Conservation (phyloP, 2,888 invertebrate genomes). For the Tiliacea citrago region DNA sequence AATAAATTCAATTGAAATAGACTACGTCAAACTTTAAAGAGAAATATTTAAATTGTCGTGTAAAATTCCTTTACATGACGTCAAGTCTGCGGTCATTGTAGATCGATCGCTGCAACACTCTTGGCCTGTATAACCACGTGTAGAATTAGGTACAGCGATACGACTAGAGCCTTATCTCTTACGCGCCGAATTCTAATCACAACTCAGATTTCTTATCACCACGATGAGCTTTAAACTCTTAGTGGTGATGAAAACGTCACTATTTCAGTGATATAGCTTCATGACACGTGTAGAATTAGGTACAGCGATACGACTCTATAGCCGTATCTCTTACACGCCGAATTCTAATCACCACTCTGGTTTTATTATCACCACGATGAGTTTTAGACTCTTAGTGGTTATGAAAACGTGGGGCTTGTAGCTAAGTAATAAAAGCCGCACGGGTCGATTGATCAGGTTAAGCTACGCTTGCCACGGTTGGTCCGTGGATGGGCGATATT, state of each 20-base stretch:
- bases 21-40: too few species aligned
- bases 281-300: not conserved
- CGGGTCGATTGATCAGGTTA: too few species aligned
- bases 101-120: constrained; percentile 69
- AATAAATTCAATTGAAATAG: too few species aligned
- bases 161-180: constrained; percentile 74
- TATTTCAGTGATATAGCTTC: too few species aligned
- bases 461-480: too few species aligned
- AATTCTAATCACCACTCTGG: constrained; percentile 14
- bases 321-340: constrained; percentile 39
- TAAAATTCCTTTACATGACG: constrained; percentile 41
- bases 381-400: not conserved
- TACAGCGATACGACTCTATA: too few species aligned
- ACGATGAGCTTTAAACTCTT: not conserved
- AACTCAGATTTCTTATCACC: constrained; percentile 39
- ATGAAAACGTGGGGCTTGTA: not conserved
- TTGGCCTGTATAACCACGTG: constrained; percentile 74
- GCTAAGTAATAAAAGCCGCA: too few species aligned
- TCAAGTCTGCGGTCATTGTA: constrained; percentile 66
- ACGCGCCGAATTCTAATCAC: constrained; percentile 64
- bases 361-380: not conserved
- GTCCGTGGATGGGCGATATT: too few species aligned
- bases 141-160: constrained; percentile 77
- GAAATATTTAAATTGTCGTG: too few species aligned
- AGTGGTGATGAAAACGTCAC: not conserved